Percentiles rank a stretch among this genome's conserved stretches.
Evolutionary conservation across 53 echinoderm and acorn worm species (phyloP).

Genomic region (Paracentrotus lividus): DNA sequence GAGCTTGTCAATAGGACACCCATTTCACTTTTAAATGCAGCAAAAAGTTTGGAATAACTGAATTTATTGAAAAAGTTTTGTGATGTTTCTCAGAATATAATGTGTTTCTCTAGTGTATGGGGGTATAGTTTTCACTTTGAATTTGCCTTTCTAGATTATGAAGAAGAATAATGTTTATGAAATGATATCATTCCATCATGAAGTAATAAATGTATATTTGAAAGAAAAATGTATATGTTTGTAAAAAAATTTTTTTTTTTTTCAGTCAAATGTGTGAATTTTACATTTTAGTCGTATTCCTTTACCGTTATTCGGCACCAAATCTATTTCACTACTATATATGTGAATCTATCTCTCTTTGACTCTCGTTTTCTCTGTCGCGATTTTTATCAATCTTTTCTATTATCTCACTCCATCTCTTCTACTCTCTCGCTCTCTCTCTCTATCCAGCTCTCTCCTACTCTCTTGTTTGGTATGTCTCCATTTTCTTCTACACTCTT

Average conservation of each 20-base stretch:
- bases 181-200: constrained; percentile 28
- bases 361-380: no score
- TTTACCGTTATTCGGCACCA: not conserved
- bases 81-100: not conserved
- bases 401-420: not conserved
- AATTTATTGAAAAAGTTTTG: not conserved
- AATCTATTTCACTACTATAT: no score
- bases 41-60: not conserved
- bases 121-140: not conserved
- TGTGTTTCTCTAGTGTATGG: not conserved
- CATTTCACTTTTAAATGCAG: not conserved
- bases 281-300: not conserved
- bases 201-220: constrained; percentile 57
- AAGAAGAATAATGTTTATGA: not conserved
- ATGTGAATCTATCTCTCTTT: no score
- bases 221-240: not conserved
- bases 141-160: constrained; percentile 14
- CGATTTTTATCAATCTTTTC: not conserved
- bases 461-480: no score
- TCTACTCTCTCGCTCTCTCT: not conserved
- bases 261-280: not conserved
- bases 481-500: no score
- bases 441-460: not conserved
- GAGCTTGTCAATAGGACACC: no score
- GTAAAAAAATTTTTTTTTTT: not conserved